phyloP scores from a whole-genome alignment of 53 echinoderm and acorn worm genomes.

The Glandiceps talaboti region DNA sequence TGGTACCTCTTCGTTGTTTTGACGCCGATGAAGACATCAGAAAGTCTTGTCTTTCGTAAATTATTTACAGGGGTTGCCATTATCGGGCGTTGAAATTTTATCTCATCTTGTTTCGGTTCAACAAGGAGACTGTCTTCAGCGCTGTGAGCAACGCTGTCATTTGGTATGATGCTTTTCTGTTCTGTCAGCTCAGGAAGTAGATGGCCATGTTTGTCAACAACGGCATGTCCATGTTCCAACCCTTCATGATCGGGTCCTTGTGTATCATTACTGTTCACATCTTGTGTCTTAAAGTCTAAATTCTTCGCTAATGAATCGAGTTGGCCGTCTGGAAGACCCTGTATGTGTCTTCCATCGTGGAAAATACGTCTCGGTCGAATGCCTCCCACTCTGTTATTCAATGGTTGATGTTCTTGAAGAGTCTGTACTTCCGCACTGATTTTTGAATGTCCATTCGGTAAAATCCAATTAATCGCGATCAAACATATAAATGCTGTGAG shows the following conservation, averaged over 20 bases:
- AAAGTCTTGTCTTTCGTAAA: constrained; percentile 17
- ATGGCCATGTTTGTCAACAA: too few relatives aligned
- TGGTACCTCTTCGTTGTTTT: constrained; percentile 79
- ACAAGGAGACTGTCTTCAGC: neutral
- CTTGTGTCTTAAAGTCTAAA: neutral
- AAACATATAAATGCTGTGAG: neutral
- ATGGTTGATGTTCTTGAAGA: neutral
- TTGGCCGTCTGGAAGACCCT: neutral
- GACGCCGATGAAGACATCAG: constrained; percentile 81
- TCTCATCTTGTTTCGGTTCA: neutral
- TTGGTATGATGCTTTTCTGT: neutral
- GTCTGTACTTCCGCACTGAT: neutral
- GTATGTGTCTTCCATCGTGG: neutral
- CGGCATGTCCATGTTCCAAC: too few relatives aligned
- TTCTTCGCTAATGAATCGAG: neutral
- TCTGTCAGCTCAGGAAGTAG: neutral
- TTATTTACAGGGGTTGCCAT: constrained; percentile 3
- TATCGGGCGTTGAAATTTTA: neutral
- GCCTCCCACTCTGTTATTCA: neutral
- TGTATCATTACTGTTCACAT: too few relatives aligned
- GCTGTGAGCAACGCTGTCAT: neutral
- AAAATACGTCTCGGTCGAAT: neutral
- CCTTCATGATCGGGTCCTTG: neutral
- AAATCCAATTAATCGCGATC: neutral
- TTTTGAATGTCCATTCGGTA: neutral